These are phyloP conservation scores for Pogonocichla stellata DNA, from an alignment of 2,113 vertebrate genomes.

Conservation along the genomic window DNA sequence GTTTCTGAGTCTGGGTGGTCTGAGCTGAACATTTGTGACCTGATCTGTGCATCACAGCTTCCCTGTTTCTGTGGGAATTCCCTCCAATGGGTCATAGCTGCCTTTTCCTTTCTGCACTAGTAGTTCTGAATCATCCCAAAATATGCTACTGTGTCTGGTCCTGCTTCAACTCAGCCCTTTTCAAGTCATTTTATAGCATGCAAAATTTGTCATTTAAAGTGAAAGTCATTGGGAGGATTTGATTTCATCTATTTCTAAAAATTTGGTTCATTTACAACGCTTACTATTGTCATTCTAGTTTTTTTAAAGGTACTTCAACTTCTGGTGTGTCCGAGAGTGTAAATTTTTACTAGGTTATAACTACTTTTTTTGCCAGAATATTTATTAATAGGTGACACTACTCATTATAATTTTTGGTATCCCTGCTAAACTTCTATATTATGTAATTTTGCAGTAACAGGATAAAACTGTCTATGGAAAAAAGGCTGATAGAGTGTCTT, in stretches of 20 bases:
- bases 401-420: background rate
- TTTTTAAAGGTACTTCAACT: background rate
- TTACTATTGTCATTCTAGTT: background rate
- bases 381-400: background rate
- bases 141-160: rapidly evolving
- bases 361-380: background rate
- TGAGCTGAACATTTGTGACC: background rate
- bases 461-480: background rate
- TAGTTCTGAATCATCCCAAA: background rate
- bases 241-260: background rate
- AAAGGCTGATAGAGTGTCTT: background rate
- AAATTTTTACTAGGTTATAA: background rate
- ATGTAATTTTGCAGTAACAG: background rate
- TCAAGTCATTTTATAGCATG: background rate
- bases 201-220: background rate
- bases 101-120: background rate
- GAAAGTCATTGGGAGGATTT: background rate
- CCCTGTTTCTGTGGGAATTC: background rate
- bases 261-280: background rate
- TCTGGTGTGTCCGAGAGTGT: background rate
- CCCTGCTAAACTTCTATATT: background rate
- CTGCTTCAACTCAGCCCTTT: background rate
- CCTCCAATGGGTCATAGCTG: background rate
- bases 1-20: background rate
- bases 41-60: background rate